These are phyloP conservation scores for Amiota minor DNA, from an alignment of 2,888 invertebrate species.

Conservation along the genomic window DNA sequence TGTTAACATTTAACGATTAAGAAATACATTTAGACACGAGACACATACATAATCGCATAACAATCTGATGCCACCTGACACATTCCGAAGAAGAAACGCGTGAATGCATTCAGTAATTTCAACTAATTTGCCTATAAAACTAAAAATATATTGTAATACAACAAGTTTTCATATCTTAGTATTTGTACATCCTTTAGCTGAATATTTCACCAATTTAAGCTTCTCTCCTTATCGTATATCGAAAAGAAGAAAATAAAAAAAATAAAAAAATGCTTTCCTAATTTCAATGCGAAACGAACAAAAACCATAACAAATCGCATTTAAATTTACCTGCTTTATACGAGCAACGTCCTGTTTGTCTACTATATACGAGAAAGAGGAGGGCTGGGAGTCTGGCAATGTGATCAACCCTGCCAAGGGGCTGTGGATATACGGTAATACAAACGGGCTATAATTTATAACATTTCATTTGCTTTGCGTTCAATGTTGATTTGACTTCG, in stretches of 20 bases:
- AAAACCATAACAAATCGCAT: constrained; percentile 70
- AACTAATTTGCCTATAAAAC: constrained; percentile 26
- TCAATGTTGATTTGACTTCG: constrained; percentile 34
- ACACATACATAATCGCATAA: not conserved
- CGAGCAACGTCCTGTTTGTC: constrained; percentile 4
- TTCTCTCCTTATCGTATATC: no score
- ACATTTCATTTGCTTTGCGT: constrained; percentile 57
- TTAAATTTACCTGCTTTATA: constrained; percentile 65
- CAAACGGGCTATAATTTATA: constrained; percentile 58
- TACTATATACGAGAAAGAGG: constrained; percentile 26
- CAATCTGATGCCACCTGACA: not conserved
- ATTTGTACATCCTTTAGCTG: no score
- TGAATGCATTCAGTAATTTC: no score
- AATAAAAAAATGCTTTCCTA: no score
- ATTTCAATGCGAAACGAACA: constrained; percentile 37
- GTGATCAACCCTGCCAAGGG: not conserved
- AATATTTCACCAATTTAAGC: no score
- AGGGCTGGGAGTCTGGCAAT: constrained; percentile 1
- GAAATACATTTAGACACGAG: not conserved
- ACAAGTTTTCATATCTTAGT: not conserved
- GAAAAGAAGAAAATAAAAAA: no score
- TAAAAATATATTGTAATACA: constrained; percentile 6
- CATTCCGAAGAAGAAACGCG: not conserved
- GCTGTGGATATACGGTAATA: not conserved
- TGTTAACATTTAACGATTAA: not conserved